Conservation (phyloP, 2,113 vertebrate species). For the Pica pica region DNA sequence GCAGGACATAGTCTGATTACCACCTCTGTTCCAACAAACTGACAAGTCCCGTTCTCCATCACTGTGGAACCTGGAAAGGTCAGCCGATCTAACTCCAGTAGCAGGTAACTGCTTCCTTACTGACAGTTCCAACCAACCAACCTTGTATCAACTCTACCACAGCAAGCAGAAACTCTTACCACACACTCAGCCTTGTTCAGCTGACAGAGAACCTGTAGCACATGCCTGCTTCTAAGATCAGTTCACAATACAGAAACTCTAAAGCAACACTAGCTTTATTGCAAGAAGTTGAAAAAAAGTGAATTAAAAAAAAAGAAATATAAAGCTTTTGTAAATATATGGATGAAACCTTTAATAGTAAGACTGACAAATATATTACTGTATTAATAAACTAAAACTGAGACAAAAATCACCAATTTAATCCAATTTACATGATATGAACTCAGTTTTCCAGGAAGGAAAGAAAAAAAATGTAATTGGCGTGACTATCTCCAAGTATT, state of each 20-base stretch:
- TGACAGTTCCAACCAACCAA: not conserved
- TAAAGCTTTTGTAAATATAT: not conserved
- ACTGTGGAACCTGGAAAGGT: fast-evolving
- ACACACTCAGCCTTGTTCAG: fast-evolving
- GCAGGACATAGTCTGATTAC: not conserved
- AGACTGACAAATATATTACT: not conserved
- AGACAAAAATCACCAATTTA: not conserved
- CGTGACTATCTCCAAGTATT: not conserved
- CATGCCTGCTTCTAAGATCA: not conserved
- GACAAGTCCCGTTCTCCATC: not conserved
- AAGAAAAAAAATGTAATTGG: not conserved
- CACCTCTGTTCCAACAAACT: not conserved
- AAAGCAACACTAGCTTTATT: not conserved
- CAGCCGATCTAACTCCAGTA: not conserved
- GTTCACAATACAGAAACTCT: not conserved
- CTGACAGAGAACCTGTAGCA: not conserved
- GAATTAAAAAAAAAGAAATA: not conserved
- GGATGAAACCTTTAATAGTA: not conserved
- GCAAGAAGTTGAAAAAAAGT: not conserved
- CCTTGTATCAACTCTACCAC: not conserved
- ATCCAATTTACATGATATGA: not conserved
- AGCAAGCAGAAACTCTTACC: not conserved
- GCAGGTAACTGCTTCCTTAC: not conserved
- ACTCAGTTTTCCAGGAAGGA: not conserved
- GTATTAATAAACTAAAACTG: not conserved